Evolutionary conservation across 37 sponge, comb jelly and placozoan genomes (phyloP).

Genomic region (Tethya wilhelma): DNA sequence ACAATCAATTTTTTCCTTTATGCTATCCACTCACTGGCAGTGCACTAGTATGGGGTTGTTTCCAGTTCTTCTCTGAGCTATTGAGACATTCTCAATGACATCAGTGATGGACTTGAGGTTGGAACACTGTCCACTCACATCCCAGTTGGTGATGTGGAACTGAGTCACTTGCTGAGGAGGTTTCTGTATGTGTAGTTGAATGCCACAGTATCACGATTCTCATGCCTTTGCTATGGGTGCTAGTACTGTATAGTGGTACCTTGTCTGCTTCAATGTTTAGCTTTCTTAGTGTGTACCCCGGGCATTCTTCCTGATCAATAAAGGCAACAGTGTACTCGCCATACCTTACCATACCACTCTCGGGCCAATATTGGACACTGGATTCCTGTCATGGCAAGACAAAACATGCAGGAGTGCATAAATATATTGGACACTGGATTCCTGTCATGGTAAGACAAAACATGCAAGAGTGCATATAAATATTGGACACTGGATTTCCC

Average conservation of each 20-base stretch:
- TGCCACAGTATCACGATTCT: too few relatives aligned
- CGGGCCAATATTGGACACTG: conserved; percentile 78
- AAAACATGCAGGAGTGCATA: too few relatives aligned
- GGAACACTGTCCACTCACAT: conserved; percentile 53
- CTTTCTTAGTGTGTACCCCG: conserved; percentile 43
- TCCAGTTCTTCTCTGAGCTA: conserved; percentile 75
- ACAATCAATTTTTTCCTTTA: too few relatives aligned
- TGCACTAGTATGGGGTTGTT: conserved; percentile 86
- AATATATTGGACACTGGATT: too few relatives aligned
- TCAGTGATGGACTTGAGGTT: conserved; percentile 62
- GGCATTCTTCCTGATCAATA: conserved; percentile 7
- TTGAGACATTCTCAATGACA: conserved; percentile 74
- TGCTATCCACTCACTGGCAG: conserved; percentile 67
- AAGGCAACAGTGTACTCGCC: conserved; percentile 44
- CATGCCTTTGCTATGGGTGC: too few relatives aligned
- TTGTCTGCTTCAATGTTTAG: conserved; percentile 28
- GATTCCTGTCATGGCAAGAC: too few relatives aligned
- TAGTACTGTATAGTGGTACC: too few relatives aligned
- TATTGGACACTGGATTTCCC: too few relatives aligned
- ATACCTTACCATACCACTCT: conserved; percentile 17
- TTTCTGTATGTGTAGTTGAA: conserved; percentile 31
- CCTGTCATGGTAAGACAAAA: too few relatives aligned
- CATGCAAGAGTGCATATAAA: too few relatives aligned
- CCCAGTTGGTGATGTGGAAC: conserved; percentile 82
- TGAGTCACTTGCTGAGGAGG: conserved; percentile 71